Evolutionary conservation across 2,797 vertebrate species (phyloP).

Genomic region (Gambusia yucatana): DNA sequence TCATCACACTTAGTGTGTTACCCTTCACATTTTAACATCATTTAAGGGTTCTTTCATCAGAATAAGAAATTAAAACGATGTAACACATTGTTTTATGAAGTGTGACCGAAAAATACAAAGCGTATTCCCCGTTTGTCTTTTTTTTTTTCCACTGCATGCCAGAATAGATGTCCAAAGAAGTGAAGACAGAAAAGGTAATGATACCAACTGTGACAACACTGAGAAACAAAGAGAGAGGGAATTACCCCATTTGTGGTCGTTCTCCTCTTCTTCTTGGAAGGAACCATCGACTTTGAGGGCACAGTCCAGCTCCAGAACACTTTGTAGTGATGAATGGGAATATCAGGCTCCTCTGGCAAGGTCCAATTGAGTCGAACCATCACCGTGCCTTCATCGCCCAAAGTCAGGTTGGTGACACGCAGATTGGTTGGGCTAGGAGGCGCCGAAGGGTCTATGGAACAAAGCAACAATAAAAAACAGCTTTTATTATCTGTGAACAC

Average conservation of each 20-base stretch:
- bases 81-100: slow-evolving; percentile 39
- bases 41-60: slow-evolving; percentile 65
- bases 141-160: neutral
- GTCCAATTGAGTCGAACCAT: slow-evolving; percentile 87
- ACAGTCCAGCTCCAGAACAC: slow-evolving; percentile 93
- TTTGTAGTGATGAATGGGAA: slow-evolving; percentile 95
- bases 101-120: slow-evolving; percentile 37
- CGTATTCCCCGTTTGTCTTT: neutral
- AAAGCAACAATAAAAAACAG: slow-evolving; percentile 13
- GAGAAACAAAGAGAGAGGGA: slow-evolving; percentile 30
- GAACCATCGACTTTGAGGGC: slow-evolving; percentile 83
- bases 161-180: slow-evolving; percentile 8
- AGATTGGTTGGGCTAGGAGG: slow-evolving; percentile 87
- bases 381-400: slow-evolving; percentile 81
- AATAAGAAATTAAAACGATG: slow-evolving; percentile 52
- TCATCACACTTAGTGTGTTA: slow-evolving; percentile 57
- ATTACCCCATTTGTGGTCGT: slow-evolving; percentile 92
- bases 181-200: neutral
- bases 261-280: slow-evolving; percentile 91
- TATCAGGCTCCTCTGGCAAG: slow-evolving; percentile 87
- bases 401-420: slow-evolving; percentile 82
- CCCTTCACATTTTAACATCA: slow-evolving; percentile 43
- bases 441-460: slow-evolving; percentile 86
- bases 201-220: slow-evolving; percentile 21
- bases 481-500: slow-evolving; percentile 42